Conservation (phyloP, 2,113 vertebrate genomes). For the Dendrocopos noguchii region DNA sequence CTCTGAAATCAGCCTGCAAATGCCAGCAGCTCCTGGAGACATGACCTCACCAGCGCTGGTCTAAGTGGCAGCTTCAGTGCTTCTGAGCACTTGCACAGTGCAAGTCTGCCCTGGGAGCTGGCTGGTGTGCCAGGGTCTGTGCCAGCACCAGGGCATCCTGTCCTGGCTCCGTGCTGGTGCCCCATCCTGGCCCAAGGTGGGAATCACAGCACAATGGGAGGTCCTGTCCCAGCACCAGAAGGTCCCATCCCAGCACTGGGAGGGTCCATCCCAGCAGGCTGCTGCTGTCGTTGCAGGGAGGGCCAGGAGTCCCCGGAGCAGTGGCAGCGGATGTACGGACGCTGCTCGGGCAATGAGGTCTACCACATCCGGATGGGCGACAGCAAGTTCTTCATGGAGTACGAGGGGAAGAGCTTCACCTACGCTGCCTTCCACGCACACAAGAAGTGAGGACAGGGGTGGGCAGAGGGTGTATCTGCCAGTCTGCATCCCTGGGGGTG, state of each 20-base stretch:
- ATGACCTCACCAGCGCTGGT: rapidly evolving
- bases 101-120: rapidly evolving
- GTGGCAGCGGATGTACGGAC: slow-evolving; percentile 94
- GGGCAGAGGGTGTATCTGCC: neutral
- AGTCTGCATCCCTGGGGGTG: rapidly evolving
- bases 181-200: neutral
- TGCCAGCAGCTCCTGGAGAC: rapidly evolving
- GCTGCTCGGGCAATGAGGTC: slow-evolving; percentile 95
- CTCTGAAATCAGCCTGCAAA: neutral
- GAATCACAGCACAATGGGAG: neutral
- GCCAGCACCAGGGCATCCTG: rapidly evolving
- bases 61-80: neutral
- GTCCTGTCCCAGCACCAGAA: no score
- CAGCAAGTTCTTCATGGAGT: slow-evolving; percentile 98
- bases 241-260: neutral
- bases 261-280: rapidly evolving
- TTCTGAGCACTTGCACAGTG: rapidly evolving
- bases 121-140: neutral
- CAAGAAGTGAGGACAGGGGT: slow-evolving; percentile 86
- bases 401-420: slow-evolving; percentile 96
- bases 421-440: slow-evolving; percentile 95
- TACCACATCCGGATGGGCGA: slow-evolving; percentile 94
- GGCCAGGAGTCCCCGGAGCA: slow-evolving; percentile 94
- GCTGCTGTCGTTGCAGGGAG: slow-evolving; percentile 78
- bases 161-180: rapidly evolving